phyloP scores from a whole-genome alignment of 1,140 invertebrate species.

The Drosophila parvula region DNA sequence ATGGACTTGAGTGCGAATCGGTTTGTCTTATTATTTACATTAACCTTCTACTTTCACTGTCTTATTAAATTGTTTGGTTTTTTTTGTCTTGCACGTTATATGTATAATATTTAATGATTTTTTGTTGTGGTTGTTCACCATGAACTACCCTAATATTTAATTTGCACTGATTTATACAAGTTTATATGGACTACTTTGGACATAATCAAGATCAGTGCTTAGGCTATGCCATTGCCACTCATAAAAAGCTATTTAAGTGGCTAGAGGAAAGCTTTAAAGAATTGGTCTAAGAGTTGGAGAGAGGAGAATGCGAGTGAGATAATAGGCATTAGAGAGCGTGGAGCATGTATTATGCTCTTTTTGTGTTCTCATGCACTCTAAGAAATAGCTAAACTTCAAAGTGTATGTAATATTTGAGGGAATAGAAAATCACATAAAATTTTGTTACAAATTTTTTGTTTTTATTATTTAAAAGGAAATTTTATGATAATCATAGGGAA shows the following conservation, averaged over 20 bases:
- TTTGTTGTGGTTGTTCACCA: background rate
- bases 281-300: background rate
- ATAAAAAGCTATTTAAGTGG: conserved; percentile 4
- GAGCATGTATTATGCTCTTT: background rate
- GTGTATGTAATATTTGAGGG: background rate
- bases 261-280: background rate
- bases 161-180: background rate
- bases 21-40: no score
- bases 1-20: no score
- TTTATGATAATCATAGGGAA: no score
- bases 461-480: no score
- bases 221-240: background rate
- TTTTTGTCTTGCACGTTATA: no score
- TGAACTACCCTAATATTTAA: background rate
- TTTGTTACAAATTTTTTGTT: background rate
- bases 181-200: background rate
- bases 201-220: conserved; percentile 14
- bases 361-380: background rate
- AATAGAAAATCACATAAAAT: background rate
- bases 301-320: background rate
- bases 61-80: background rate
- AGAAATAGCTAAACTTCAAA: background rate
- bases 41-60: no score
- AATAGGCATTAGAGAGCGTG: background rate
- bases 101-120: background rate